Percentiles rank a stretch among this genome's conserved stretches.
Evolutionary conservation across 2,113 vertebrate genomes (phyloP).

Genomic region (Uropsilus gracilis): DNA sequence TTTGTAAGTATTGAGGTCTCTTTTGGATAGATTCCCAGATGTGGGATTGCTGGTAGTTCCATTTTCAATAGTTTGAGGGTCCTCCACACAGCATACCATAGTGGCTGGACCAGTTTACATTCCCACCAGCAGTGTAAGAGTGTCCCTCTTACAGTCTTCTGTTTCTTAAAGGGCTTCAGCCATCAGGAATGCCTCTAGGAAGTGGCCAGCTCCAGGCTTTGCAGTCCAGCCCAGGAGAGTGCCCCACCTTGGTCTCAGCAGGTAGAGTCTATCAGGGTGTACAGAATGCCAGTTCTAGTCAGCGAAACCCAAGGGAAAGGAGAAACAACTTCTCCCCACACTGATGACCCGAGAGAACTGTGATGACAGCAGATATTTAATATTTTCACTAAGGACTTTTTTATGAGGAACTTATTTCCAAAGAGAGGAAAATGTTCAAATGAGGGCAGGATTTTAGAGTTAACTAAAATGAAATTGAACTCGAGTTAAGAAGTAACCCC

Average conservation of each 20-base stretch:
- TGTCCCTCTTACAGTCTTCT: too few relatives aligned
- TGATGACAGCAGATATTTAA: background rate
- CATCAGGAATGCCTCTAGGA: background rate
- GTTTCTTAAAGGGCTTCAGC: background rate
- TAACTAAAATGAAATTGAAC: conserved; percentile 22
- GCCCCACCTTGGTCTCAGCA: background rate
- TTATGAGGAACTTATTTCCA: background rate
- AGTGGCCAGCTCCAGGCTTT: background rate
- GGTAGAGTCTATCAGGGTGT: fast-evolving
- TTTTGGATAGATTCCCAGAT: too few relatives aligned
- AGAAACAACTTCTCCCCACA: background rate
- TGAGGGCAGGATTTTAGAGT: background rate
- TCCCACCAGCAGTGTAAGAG: too few relatives aligned
- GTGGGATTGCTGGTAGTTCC: too few relatives aligned
- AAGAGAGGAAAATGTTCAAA: conserved; percentile 9
- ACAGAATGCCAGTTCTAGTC: background rate
- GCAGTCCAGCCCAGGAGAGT: fast-evolving
- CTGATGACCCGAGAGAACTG: background rate
- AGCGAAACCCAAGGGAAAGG: fast-evolving
- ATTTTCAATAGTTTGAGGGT: too few relatives aligned
- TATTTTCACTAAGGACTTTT: background rate
- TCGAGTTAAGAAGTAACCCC: background rate
- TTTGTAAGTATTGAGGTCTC: too few relatives aligned
- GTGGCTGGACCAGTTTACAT: too few relatives aligned
- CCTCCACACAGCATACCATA: too few relatives aligned